Evolutionary conservation across 2,113 vertebrate genomes (phyloP).

Genomic region (Leucoraja erinaceus): DNA sequence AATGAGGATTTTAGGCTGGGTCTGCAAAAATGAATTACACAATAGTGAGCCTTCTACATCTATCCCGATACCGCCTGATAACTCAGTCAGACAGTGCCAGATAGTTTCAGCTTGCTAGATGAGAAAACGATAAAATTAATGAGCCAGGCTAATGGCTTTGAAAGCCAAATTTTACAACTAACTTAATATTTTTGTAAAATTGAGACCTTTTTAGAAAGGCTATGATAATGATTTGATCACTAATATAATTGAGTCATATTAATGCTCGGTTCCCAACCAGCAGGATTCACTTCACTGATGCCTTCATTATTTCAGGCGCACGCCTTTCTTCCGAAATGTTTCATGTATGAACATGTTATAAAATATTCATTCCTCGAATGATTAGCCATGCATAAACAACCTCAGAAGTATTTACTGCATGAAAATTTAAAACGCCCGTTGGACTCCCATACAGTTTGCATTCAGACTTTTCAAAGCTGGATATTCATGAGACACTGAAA

Average conservation of each 20-base stretch:
- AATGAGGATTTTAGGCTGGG: background rate
- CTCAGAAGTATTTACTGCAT: slow-evolving; percentile 30
- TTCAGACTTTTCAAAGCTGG: background rate
- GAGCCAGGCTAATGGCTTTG: background rate
- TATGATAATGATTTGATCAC: background rate
- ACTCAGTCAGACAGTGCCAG: background rate
- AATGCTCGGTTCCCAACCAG: background rate
- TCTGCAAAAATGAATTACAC: background rate
- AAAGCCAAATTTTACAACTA: background rate
- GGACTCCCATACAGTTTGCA: slow-evolving; percentile 1
- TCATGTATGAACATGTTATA: background rate
- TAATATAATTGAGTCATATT: background rate
- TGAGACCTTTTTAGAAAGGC: background rate
- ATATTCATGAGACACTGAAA: background rate
- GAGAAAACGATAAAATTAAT: background rate
- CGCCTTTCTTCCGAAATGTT: background rate
- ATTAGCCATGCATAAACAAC: slow-evolving; percentile 17
- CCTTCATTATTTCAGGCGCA: slow-evolving; percentile 7
- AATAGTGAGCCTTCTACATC: background rate
- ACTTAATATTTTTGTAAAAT: background rate
- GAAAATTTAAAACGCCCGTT: background rate
- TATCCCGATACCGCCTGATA: background rate
- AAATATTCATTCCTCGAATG: slow-evolving; percentile 26
- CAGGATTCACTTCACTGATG: background rate
- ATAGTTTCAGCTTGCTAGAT: background rate